These are phyloP conservation scores for Dolomedes plantarius DNA, from an alignment of 2,888 invertebrate species.

Conservation along the genomic window DNA sequence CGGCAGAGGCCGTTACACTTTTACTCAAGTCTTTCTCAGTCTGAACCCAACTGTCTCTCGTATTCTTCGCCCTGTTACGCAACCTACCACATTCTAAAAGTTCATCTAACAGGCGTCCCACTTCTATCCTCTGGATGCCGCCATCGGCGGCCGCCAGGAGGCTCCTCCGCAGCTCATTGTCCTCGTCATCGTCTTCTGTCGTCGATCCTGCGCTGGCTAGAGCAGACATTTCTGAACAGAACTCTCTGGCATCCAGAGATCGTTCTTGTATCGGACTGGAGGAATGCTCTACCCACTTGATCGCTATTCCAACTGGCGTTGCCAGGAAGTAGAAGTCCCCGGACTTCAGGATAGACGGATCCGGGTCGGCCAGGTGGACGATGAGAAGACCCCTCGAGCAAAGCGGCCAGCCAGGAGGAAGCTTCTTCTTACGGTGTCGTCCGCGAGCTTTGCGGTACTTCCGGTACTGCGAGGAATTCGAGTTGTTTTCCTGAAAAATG, in stretches of 20 bases:
- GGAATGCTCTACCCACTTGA: conserved; percentile 33
- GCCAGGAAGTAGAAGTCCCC: conserved; percentile 65
- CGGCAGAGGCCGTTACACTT: not conserved
- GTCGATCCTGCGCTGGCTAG: conserved; percentile 5
- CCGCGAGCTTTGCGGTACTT: conserved; percentile 7
- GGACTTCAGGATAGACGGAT: conserved; percentile 18
- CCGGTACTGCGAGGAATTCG: not conserved
- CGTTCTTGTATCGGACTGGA: conserved; percentile 2
- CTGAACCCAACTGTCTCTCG: conserved; percentile 63
- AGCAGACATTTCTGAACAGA: conserved; percentile 45
- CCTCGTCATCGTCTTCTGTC: conserved; percentile 30
- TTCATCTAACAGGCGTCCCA: conserved; percentile 40
- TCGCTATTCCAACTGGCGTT: conserved; percentile 30
- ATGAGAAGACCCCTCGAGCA: conserved; percentile 50
- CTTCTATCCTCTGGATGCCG: conserved; percentile 30
- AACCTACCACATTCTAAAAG: conserved; percentile 19
- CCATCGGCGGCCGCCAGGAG: conserved; percentile 30
- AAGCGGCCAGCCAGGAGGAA: conserved; percentile 44
- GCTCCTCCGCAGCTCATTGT: not conserved
- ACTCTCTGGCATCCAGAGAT: conserved; percentile 51
- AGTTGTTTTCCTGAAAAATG: conserved; percentile 28
- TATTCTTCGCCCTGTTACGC: conserved; percentile 12
- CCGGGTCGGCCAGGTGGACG: conserved; percentile 40
- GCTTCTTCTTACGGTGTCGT: not conserved
- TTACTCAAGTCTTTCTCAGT: conserved; percentile 35